Percentiles rank a stretch among this genome's conserved stretches.
Evolutionary conservation across 2,888 invertebrate genomes (phyloP).

Genomic region (Homarus gammarus): DNA sequence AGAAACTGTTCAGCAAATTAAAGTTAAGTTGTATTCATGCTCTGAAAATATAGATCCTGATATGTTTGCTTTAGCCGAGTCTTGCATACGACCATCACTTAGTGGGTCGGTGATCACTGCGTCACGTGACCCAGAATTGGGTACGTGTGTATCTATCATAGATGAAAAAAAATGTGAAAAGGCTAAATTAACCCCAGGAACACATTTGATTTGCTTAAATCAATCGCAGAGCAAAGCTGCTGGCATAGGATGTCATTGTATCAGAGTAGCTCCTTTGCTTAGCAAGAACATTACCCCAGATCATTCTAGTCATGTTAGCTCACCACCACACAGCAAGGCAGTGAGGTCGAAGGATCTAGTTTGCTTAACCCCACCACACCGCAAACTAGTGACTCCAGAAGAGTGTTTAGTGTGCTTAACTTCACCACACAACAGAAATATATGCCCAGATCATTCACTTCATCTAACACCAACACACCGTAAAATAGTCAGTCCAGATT

Average conservation of each 20-base stretch:
- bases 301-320: no score
- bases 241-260: no score
- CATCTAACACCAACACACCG: not conserved
- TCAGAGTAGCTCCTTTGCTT: no score
- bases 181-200: not conserved
- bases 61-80: slow-evolving; percentile 49
- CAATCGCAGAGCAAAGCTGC: no score
- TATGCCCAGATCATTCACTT: not conserved
- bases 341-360: no score
- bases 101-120: slow-evolving; percentile 28
- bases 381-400: slow-evolving; percentile 9
- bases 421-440: not conserved
- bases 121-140: slow-evolving; percentile 54
- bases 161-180: slow-evolving; percentile 5
- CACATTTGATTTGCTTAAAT: not conserved
- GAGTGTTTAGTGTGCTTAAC: not conserved
- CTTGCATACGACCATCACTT: slow-evolving; percentile 32
- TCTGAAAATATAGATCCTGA: slow-evolving; percentile 46
- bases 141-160: slow-evolving; percentile 47
- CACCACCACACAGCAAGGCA: no score
- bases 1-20: not conserved
- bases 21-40: not conserved
- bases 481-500: not conserved
- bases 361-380: slow-evolving; percentile 11
- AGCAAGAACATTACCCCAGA: not conserved